Base-by-base conservation (phyloP, 2,797 vertebrate genomes). In the Remorina albescens region DNA sequence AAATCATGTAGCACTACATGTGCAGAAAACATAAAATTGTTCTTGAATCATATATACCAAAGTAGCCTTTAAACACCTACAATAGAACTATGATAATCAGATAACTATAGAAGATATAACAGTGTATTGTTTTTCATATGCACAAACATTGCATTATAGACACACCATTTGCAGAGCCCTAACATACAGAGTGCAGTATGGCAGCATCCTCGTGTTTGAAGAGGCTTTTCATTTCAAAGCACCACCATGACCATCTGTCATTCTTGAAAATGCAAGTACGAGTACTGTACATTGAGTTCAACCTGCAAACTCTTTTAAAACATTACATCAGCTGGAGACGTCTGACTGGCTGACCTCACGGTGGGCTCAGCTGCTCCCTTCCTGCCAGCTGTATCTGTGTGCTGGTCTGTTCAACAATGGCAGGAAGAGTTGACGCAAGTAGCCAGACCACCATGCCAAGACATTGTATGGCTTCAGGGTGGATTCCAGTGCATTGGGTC, bases 401-500 rank as follows among this genome's bases (percentile, higher is more conserved):
- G 37, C 73, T 58, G 65, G 55, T 72, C 67, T 57, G 41, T 53
- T 39, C 60, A 83, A 94, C 94, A 95, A 94, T 94, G 81, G 78
- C 89, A 92, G 94, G 93, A 94, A 94, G 78, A 70, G 85, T 53
- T 85, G 90, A 92, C 84, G 80, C 72, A 79, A 84, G 74, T 50
- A 23, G 47, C 56, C 42, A 2, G 63, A 72, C 78, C 80, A 57
- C 62, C 74, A 53, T 62, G 85, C 86, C 84, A 85, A 86, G 85
- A 86, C 80, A 83, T 91, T 90, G 85, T 87, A 39, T 79, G 64
- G 51, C 66, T 85, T 84, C 51, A 78, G 88, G 89, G 86, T 89
- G 87, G 85, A 81, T 86, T 87, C 78, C 61, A 76, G 34, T 75
- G 44, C 71, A 51, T 75, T 59, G 50, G 53, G 74, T 80, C 60